Evolutionary conservation across 2,113 vertebrate species (phyloP).

Genomic region (Aptenodytes forsteri): DNA sequence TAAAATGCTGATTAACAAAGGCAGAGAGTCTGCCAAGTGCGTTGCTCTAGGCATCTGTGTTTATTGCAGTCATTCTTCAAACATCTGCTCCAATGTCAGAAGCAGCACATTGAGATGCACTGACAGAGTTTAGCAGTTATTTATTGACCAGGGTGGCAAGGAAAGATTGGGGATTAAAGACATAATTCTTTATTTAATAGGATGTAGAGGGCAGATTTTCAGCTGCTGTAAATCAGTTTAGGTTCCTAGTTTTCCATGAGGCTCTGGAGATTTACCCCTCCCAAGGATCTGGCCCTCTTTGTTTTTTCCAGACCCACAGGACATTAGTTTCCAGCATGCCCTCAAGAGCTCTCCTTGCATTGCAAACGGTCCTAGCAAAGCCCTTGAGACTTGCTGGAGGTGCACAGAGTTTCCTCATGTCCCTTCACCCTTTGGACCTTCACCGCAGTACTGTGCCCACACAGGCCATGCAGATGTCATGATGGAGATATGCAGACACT

Average conservation of each 20-base stretch:
- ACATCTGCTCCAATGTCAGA: not conserved
- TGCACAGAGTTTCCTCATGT: not conserved
- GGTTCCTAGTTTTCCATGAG: not conserved
- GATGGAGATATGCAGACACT: conserved; percentile 27
- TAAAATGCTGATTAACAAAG: not conserved
- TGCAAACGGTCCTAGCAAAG: not conserved
- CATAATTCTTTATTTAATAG: not conserved
- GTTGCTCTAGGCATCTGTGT: not conserved
- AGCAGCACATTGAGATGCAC: not conserved
- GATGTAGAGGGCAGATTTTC: not conserved
- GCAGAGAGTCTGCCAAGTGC: not conserved
- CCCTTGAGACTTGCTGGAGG: not conserved
- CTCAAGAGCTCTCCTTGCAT: not conserved
- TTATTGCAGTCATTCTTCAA: not conserved
- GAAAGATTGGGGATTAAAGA: not conserved
- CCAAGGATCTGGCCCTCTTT: not conserved
- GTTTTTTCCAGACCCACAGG: not conserved
- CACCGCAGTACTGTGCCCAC: conserved; percentile 31
- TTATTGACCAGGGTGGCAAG: not conserved
- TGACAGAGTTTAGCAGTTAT: not conserved
- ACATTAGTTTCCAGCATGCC: not conserved
- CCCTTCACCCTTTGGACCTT: not conserved
- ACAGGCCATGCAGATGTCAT: conserved; percentile 13
- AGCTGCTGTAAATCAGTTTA: not conserved
- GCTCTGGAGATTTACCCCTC: not conserved